Percentiles rank a stretch among this genome's conserved stretches.
phyloP scores from a whole-genome alignment of 2,888 invertebrate genomes.

The Arrhopalites spinosus region DNA sequence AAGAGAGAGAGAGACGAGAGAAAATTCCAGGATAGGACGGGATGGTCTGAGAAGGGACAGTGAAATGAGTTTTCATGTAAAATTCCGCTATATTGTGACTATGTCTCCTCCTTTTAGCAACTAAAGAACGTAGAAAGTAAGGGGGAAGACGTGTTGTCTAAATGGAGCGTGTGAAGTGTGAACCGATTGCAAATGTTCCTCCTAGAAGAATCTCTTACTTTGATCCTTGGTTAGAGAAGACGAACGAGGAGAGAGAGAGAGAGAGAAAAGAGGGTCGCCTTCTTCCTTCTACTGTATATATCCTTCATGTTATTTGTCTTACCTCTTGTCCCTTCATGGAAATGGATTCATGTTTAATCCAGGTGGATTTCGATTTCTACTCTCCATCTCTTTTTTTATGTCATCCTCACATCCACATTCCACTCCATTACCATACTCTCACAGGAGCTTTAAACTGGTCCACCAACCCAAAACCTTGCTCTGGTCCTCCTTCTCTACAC shows the following conservation, averaged over 20 bases:
- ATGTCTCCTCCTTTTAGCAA: conserved; percentile 5
- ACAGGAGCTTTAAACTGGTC: conserved; percentile 18
- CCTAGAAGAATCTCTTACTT: conserved; percentile 26
- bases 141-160: conserved; percentile 35
- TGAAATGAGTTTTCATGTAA: conserved; percentile 31
- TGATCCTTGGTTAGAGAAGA: conserved; percentile 20
- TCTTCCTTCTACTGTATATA: background rate
- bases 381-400: conserved; percentile 1
- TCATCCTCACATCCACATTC: conserved; percentile 27
- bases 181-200: conserved; percentile 37
- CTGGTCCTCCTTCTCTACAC: background rate
- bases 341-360: conserved; percentile 37
- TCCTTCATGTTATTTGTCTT: conserved; percentile 34
- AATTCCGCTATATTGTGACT: conserved; percentile 12
- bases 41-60: background rate
- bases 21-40: background rate
- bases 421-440: conserved; percentile 15
- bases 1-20: background rate
- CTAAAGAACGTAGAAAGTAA: conserved; percentile 21
- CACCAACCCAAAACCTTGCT: background rate
- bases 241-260: background rate
- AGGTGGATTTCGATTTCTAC: conserved; percentile 37
- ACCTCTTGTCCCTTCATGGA: conserved; percentile 28
- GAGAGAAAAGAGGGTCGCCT: background rate
- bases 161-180: conserved; percentile 38